These are phyloP conservation scores for Barbus barbus DNA, from an alignment of 2,113 vertebrate species.

Conservation along the genomic window DNA sequence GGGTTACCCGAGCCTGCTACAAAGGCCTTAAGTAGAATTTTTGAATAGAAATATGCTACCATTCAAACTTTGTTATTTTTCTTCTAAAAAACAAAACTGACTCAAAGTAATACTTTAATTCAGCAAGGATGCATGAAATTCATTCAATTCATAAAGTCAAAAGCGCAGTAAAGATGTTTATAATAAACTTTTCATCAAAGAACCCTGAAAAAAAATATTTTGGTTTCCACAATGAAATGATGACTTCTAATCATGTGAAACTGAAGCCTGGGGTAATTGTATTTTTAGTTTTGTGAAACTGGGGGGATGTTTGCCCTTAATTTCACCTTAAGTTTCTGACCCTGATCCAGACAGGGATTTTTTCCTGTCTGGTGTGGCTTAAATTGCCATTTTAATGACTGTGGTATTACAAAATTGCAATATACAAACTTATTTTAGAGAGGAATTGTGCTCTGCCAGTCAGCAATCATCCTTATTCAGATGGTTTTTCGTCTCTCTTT, in stretches of 20 bases:
- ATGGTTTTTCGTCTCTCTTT: slow-evolving; percentile 4
- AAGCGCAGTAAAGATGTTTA: too few relatives aligned
- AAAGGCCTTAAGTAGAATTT: background rate
- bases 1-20: too few relatives aligned
- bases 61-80: too few relatives aligned
- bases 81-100: too few relatives aligned
- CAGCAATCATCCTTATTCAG: background rate
- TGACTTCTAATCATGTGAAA: too few relatives aligned
- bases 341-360: too few relatives aligned
- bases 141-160: too few relatives aligned
- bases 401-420: background rate
- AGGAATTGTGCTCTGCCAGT: background rate
- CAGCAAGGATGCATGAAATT: background rate
- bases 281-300: too few relatives aligned
- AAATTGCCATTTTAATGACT: background rate
- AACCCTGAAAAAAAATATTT: too few relatives aligned
- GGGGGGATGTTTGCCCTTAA: background rate
- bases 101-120: background rate
- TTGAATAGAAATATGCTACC: background rate
- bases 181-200: background rate
- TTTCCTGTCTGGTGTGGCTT: background rate
- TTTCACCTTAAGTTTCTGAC: background rate
- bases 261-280: too few relatives aligned
- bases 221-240: too few relatives aligned
- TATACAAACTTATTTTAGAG: background rate